These are phyloP conservation scores for Parauchenoglanis ngamensis DNA, from an alignment of 2,797 vertebrate species.

Conservation along the genomic window DNA sequence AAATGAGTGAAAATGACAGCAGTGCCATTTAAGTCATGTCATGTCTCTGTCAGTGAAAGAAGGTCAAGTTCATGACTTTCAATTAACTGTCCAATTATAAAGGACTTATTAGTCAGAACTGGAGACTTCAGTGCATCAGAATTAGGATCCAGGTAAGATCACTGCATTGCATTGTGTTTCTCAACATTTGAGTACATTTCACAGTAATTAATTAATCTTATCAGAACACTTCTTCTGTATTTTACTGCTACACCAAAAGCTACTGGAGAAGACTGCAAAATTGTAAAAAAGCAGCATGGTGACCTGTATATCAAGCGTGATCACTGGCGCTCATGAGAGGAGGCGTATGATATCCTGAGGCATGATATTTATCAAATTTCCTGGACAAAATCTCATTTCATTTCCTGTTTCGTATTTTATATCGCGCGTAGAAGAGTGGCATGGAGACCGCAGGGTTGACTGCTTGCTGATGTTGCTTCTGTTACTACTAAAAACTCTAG, in stretches of 20 bases:
- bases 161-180: conserved; percentile 3
- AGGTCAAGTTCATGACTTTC: conserved; percentile 23
- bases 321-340: neutral
- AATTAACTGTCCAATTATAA: conserved; percentile 19
- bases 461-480: neutral
- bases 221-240: neutral
- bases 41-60: neutral
- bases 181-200: neutral
- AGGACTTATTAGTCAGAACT: neutral
- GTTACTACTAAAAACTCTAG: neutral
- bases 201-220: neutral
- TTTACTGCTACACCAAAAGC: neutral
- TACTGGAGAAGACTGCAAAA: neutral
- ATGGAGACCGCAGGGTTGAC: neutral
- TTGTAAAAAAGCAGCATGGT: neutral
- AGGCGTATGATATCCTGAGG: neutral
- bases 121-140: neutral
- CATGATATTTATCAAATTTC: neutral
- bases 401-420: neutral
- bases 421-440: neutral
- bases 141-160: neutral
- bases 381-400: neutral
- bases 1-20: conserved; percentile 2
- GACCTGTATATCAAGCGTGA: neutral
- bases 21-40: conserved; percentile 9